Percentiles rank a stretch among this genome's conserved stretches.
These are phyloP conservation scores for Climacteris rufus DNA, from an alignment of 2,113 vertebrate genomes.

Conservation along the genomic window DNA sequence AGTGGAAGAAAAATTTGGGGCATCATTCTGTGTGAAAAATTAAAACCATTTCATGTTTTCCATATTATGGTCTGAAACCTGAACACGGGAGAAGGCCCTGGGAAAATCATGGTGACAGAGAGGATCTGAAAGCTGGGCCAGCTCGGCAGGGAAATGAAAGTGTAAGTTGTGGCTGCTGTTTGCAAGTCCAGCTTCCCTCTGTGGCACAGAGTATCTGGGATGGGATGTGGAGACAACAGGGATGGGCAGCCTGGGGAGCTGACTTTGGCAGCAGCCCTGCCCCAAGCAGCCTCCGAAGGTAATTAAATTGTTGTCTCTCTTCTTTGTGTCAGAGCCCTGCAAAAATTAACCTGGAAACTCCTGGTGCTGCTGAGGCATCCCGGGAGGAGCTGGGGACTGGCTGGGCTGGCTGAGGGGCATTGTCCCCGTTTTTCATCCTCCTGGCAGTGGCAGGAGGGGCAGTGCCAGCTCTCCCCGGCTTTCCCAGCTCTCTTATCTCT, in stretches of 20 bases:
- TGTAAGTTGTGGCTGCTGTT: background rate
- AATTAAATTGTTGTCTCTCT: background rate
- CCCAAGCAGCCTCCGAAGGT: background rate
- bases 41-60: background rate
- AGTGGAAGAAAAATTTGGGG: background rate
- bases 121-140: background rate
- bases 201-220: fast-evolving
- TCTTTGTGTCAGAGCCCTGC: background rate
- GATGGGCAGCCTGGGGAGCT: background rate
- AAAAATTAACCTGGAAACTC: conserved; percentile 1
- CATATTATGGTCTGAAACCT: fast-evolving
- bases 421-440: fast-evolving
- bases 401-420: background rate
- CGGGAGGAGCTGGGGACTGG: fast-evolving
- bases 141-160: background rate
- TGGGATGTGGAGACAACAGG: fast-evolving
- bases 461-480: background rate
- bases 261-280: background rate
- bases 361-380: background rate
- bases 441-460: background rate
- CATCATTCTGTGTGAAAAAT: background rate
- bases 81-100: background rate
- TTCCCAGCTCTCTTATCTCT: background rate
- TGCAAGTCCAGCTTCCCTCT: background rate
- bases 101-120: background rate